These are phyloP conservation scores for Hylaea fasciaria DNA, from an alignment of 2,888 invertebrate species.

Conservation along the genomic window DNA sequence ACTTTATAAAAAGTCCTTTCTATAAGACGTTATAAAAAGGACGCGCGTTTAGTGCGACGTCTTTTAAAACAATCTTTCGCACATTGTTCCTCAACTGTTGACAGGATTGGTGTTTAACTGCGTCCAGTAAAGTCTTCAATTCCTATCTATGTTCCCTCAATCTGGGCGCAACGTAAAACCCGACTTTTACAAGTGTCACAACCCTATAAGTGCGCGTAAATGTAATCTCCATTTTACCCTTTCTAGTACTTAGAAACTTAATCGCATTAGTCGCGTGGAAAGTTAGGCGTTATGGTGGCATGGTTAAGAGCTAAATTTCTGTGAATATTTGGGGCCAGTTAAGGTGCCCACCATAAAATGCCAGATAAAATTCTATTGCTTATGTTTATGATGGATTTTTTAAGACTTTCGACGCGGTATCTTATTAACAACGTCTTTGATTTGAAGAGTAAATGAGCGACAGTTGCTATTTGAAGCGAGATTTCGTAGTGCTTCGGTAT, in stretches of 20 bases:
- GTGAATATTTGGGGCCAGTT: constrained; percentile 4
- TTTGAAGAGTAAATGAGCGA: background rate
- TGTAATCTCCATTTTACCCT: constrained; percentile 20
- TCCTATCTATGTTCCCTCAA: constrained; percentile 2
- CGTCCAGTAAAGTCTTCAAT: background rate
- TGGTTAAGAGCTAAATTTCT: constrained; percentile 18
- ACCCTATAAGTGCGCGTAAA: constrained; percentile 23
- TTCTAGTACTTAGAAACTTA: constrained; percentile 16
- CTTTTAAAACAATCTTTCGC: no score
- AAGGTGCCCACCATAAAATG: constrained; percentile 33
- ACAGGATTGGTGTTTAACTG: no score
- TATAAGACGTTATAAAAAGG: no score
- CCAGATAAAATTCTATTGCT: constrained; percentile 38
- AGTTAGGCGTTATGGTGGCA: constrained; percentile 1
- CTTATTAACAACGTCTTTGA: constrained; percentile 28
- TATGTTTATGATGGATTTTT: constrained; percentile 38
- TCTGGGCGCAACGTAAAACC: constrained; percentile 9
- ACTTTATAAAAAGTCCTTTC: no score
- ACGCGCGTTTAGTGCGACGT: no score
- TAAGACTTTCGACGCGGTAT: constrained; percentile 22
- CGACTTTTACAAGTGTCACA: constrained; percentile 25
- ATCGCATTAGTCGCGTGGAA: background rate
- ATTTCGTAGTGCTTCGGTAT: no score
- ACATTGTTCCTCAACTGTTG: no score
- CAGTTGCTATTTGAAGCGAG: no score